Conservation (phyloP, 2,797 vertebrate species). For the Hydrocynus forskahlii region DNA sequence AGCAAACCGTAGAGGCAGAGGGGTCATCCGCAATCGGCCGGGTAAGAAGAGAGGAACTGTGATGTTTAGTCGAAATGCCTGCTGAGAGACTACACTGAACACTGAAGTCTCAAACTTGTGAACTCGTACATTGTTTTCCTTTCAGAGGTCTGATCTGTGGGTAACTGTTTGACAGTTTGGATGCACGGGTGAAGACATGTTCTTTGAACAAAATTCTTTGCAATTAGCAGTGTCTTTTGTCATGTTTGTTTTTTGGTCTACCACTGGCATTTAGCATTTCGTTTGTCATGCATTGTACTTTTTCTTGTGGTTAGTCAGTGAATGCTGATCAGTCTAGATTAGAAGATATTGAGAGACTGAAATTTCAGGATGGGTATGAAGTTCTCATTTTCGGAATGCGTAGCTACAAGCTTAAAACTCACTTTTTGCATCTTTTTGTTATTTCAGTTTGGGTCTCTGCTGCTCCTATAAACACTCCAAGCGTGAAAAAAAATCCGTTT, state of each 20-base stretch:
- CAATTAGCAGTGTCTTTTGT: background rate
- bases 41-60: conserved; percentile 69
- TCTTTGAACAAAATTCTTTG: background rate
- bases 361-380: background rate
- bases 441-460: too few species aligned
- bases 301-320: background rate
- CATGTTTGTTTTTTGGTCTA: background rate
- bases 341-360: background rate
- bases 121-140: conserved; percentile 4
- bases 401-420: background rate
- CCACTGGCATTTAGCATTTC: background rate
- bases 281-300: background rate
- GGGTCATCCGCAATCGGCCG: conserved; percentile 82
- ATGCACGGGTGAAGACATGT: background rate
- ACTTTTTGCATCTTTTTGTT: too few species aligned
- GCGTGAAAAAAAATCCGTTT: too few species aligned
- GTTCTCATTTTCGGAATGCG: background rate
- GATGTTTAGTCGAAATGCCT: background rate
- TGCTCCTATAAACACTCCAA: too few species aligned
- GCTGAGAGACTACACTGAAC: background rate
- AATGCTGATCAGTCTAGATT: background rate
- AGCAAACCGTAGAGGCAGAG: conserved; percentile 85
- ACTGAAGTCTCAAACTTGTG: background rate
- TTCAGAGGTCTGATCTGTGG: background rate
- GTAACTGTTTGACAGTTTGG: background rate